Conservation (phyloP, 2,888 invertebrate species). For the Rhabditoides inermis region DNA sequence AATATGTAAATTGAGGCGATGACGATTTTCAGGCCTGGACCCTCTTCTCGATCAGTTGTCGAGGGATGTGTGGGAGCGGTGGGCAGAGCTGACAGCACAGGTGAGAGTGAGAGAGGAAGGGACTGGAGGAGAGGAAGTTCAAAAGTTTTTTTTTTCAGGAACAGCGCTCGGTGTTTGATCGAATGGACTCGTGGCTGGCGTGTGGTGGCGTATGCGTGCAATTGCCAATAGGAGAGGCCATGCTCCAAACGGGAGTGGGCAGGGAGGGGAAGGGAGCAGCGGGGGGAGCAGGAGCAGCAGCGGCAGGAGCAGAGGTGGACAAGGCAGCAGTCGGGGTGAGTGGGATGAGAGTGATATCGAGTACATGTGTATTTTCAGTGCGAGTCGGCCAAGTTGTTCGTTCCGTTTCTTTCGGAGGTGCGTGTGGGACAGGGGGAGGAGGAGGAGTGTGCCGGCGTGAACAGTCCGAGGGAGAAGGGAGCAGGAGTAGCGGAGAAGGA, state of each 20-base stretch:
- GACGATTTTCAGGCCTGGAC: constrained; percentile 20
- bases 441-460: too few species aligned
- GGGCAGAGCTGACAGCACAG: constrained; percentile 24
- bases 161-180: too few species aligned
- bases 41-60: constrained; percentile 21
- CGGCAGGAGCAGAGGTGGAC: too few species aligned
- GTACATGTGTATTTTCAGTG: constrained; percentile 12
- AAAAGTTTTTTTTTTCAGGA: too few species aligned
- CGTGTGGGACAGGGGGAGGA: constrained; percentile 17
- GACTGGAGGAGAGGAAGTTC: too few species aligned
- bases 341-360: not conserved
- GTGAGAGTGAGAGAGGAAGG: too few species aligned
- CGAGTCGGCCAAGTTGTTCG: constrained; percentile 30
- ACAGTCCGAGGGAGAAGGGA: too few species aligned
- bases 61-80: constrained; percentile 33
- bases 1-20: too few species aligned
- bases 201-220: constrained; percentile 20
- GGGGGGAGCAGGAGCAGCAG: too few species aligned
- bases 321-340: constrained; percentile 17
- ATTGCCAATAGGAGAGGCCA: constrained; percentile 50
- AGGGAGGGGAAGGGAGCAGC: not conserved
- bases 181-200: too few species aligned
- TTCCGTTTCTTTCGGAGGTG: constrained; percentile 49
- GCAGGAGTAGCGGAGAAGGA: not conserved
- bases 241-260: constrained; percentile 33